Evolutionary conservation across 2,888 invertebrate genomes (phyloP).

Genomic region (Pammene fasciana): DNA sequence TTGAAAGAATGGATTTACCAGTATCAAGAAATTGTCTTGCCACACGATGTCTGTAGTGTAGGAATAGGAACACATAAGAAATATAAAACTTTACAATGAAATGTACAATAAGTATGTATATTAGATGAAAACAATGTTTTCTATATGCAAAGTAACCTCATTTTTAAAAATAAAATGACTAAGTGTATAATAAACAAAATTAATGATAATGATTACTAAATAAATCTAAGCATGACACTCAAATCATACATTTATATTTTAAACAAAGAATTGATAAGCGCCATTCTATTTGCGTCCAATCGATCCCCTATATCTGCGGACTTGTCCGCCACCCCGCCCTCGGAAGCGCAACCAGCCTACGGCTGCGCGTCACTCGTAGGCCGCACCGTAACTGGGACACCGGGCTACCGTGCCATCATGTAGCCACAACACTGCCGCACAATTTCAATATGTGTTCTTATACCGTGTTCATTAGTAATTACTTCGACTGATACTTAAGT

Average conservation of each 20-base stretch:
- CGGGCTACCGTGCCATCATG: conserved; percentile 66
- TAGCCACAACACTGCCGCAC: conserved; percentile 6
- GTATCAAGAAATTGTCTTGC: too few species aligned
- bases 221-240: too few species aligned
- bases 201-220: too few species aligned
- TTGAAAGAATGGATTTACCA: too few species aligned
- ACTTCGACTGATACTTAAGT: conserved; percentile 69
- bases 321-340: conserved; percentile 48
- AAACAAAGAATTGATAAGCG: neutral
- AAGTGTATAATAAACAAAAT: too few species aligned
- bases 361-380: conserved; percentile 74
- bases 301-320: conserved; percentile 57
- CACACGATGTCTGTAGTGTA: too few species aligned
- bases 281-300: neutral
- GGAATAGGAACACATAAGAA: too few species aligned
- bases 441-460: conserved; percentile 58
- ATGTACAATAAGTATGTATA: too few species aligned
- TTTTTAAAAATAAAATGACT: too few species aligned
- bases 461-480: conserved; percentile 75
- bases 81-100: too few species aligned
- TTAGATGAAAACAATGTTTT: too few species aligned
- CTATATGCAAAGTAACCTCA: too few species aligned
- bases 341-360: conserved; percentile 62
- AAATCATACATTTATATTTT: neutral
- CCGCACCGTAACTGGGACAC: conserved; percentile 71